Evolutionary conservation across 2,113 vertebrate genomes (phyloP).

Genomic region (Pholis gunnellus): DNA sequence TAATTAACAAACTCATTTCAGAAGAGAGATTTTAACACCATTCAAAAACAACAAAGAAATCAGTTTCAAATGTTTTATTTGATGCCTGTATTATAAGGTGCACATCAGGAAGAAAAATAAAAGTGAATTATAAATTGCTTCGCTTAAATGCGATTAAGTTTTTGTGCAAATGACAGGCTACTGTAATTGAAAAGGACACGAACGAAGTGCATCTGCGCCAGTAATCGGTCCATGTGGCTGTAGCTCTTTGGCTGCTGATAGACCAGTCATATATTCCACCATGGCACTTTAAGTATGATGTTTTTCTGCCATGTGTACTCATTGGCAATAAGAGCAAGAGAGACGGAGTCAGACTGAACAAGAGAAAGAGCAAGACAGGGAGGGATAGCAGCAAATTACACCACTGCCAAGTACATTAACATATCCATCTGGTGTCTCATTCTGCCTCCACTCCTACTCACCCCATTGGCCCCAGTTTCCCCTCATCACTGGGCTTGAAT

Average conservation of each 20-base stretch:
- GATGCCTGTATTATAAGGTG: not conserved
- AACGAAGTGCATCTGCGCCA: slow-evolving; percentile 35
- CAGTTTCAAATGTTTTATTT: not conserved
- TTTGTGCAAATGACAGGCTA: slow-evolving; percentile 42
- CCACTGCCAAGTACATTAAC: slow-evolving; percentile 80
- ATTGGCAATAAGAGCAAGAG: slow-evolving; percentile 28
- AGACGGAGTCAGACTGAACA: slow-evolving; percentile 6
- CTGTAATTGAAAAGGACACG: slow-evolving; percentile 50
- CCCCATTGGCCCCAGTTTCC: slow-evolving; percentile 67
- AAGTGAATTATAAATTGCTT: not conserved
- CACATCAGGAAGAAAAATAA: not conserved
- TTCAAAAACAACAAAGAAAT: not conserved
- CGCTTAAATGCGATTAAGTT: slow-evolving; percentile 15
- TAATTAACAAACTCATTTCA: not conserved
- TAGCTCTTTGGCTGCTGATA: slow-evolving; percentile 41
- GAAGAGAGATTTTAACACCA: not conserved
- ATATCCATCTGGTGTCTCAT: slow-evolving; percentile 83
- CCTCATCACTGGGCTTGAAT: slow-evolving; percentile 59
- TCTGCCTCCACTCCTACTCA: slow-evolving; percentile 60
- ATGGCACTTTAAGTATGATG: slow-evolving; percentile 50
- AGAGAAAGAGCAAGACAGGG: slow-evolving; percentile 44
- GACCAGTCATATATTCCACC: slow-evolving; percentile 28
- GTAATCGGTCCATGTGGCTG: slow-evolving; percentile 24
- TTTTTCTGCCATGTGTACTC: slow-evolving; percentile 45
- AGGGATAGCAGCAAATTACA: slow-evolving; percentile 39